Evolutionary conservation across 2,797 vertebrate genomes (phyloP), one percentile per base, ranked within the genome.

Genomic region (Channallabes apus): DNA sequence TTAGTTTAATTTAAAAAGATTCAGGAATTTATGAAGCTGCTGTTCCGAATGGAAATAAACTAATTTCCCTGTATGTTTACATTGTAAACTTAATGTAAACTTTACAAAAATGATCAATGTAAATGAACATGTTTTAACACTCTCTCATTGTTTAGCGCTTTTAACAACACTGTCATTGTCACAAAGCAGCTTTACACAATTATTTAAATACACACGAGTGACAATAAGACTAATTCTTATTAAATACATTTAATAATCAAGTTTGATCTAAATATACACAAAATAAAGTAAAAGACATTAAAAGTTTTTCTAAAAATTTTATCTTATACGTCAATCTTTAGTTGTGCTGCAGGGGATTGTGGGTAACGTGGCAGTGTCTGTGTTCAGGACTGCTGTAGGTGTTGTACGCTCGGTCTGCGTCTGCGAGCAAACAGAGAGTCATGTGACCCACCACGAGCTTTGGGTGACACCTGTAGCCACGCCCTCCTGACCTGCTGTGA

Each of bases 331-430:
- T 27, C 0, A n/a, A n/a, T n/a, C 7, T 27, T 9, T 12, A 64
- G 5, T 64, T 12, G 8, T 17, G 3, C 6, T 22, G 54, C 29
- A 22, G 27, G 11, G 75, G 54, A 78, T 78, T 78, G 76, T 61
- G 76, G 76, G 76, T 78, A 78, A 78, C 17, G 32, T 73, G 24
- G 46, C 27, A n/a, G 18, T 65, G 3, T 51, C 1, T 71, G 22
- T 80, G 59, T 27, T 24, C 91, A 99, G 98, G 96, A 97, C 92
- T 99, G 98, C 93, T 99, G 98, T 77, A 96, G 96, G 87, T 99
- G 98, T 91, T 99, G 98, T 59, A 90, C 92, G 2, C 90, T 99
- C 83, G 98, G 98, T 27, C 91, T 98, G 71, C 93, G 91, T 0
- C 85, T 97, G 32, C 92, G 90, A 51, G 92, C 85, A 0, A 95